Base-by-base conservation (phyloP, 2,888 invertebrate genomes). In the Trichacis sp. region DNA sequence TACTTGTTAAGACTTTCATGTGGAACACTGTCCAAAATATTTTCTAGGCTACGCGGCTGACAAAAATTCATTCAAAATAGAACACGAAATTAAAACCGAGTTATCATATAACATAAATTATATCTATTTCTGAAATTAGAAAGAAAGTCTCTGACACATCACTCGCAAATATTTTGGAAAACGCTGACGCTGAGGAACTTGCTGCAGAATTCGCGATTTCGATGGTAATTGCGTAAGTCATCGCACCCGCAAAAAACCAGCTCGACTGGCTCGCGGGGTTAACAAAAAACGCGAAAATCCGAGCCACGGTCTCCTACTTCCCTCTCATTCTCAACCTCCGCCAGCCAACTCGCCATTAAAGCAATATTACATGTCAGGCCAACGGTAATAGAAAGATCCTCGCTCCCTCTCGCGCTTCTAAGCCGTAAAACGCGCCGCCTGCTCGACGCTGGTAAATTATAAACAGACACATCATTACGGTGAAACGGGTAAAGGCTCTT, bases 291-390 rank as follows among this genome's bases (percentile, higher is more conserved):
- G 29, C 36, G 19, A 51, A 51, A 51, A 29, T 51, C 46, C 24
- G n/a, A n/a, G n/a, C n/a, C n/a, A n/a, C n/a, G n/a, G n/a, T n/a
- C 46, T 50, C 48, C 24, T 19, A 36, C 42, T 52, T 30, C 46
- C 43, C 12, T 47, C 40, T 36, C 12, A 36, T 14, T 47, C 14
- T 45, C 59, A 46, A 33, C 12, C n/a, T 45, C 12, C n/a, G 18
- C 45, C 29, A 8, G 51, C 46, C 17, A 29, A 29, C 24, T 56
- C 33, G 17, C 55, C 61, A 58, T 66, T 66, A 69, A 61, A 61
- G 63, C 54, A 52, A 59, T 66, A 69, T 64, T 64, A 59, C 64
- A 59, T 53, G 58, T 69, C 66, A 69, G 55, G 42, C 50, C 47
- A 52, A 48, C 12, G 47, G 50, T 63, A 65, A 57, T 69, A 59